Evolutionary conservation across 2,888 invertebrate genomes (phyloP).

Genomic region (Parnassius apollo): DNA sequence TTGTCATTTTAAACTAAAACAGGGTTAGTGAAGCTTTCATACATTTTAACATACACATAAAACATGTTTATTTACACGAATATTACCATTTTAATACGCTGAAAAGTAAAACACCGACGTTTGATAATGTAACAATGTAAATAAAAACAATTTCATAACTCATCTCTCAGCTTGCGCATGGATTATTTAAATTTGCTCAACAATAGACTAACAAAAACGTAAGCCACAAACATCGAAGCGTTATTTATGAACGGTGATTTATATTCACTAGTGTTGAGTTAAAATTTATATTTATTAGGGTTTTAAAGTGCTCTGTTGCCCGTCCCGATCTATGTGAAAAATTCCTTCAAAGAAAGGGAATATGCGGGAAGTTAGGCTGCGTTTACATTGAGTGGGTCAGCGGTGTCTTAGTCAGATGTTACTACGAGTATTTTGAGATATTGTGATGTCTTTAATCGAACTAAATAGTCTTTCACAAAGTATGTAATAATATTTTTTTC

Average conservation of each 20-base stretch:
- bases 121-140: slow-evolving; percentile 17
- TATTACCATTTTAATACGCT: slow-evolving; percentile 5
- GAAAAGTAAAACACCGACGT: slow-evolving; percentile 10
- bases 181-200: slow-evolving; percentile 28
- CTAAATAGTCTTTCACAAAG: too few relatives aligned
- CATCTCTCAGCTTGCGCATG: slow-evolving; percentile 19
- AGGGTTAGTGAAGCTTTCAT: too few relatives aligned
- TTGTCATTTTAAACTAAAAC: too few relatives aligned
- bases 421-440: too few relatives aligned
- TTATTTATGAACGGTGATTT: slow-evolving; percentile 31
- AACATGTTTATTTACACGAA: slow-evolving; percentile 8
- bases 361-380: slow-evolving; percentile 31
- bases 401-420: background rate
- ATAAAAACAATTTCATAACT: slow-evolving; percentile 28
- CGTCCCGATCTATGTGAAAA: slow-evolving; percentile 41
- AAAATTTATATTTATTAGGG: slow-evolving; percentile 44
- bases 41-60: too few relatives aligned
- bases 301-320: slow-evolving; percentile 41
- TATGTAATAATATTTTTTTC: too few relatives aligned
- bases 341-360: slow-evolving; percentile 39
- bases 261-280: slow-evolving; percentile 38
- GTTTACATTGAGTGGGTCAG: background rate
- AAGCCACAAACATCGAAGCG: slow-evolving; percentile 28
- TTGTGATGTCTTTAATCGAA: too few relatives aligned
- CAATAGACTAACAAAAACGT: slow-evolving; percentile 28